Percentiles rank a stretch among this genome's conserved stretches.
These are phyloP conservation scores for Drosophila azteca DNA, from an alignment of 1,140 invertebrate species.

Conservation along the genomic window DNA sequence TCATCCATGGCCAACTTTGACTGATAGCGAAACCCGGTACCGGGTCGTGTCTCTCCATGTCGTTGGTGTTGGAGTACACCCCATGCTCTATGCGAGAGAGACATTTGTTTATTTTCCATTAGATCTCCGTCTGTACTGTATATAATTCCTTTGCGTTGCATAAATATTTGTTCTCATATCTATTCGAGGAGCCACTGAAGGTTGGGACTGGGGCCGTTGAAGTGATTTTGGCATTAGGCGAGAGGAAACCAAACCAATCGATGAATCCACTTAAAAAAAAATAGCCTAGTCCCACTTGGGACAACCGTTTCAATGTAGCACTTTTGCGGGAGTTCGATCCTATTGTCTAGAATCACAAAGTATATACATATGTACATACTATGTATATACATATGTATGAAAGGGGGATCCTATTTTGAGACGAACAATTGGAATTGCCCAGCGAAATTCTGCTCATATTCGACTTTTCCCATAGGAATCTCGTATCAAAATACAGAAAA, in stretches of 20 bases:
- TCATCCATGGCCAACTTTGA: conserved; percentile 56
- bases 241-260: conserved; percentile 12
- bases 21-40: conserved; percentile 44
- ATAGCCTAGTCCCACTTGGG: neutral
- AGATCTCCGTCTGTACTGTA: conserved; percentile 12
- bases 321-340: neutral
- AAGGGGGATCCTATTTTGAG: no score
- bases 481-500: conserved; percentile 9
- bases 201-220: no score
- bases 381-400: no score
- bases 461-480: neutral
- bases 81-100: neutral
- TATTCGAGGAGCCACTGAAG: no score
- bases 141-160: neutral
- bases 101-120: conserved; percentile 44
- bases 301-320: conserved; percentile 10
- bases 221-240: conserved; percentile 20
- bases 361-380: no score
- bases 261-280: conserved; percentile 29
- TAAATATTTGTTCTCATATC: no score
- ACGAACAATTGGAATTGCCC: no score
- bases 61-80: conserved; percentile 9
- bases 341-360: neutral
- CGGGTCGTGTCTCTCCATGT: conserved; percentile 25
- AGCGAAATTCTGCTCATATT: neutral